Conservation (phyloP, 2,888 invertebrate genomes). For the Drosophila atripex region DNA sequence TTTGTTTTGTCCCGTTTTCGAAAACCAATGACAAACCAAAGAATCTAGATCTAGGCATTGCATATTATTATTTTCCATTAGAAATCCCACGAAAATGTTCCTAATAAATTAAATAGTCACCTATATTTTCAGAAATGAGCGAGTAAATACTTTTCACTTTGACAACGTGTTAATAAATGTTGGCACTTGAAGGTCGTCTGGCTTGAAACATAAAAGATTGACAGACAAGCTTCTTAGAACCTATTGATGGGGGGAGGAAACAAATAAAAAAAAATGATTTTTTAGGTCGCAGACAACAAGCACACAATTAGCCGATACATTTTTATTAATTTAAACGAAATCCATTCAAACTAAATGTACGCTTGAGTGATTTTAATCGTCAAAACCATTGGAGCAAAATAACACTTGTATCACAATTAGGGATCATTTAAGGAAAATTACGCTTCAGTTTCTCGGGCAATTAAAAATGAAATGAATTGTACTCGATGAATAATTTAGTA, state of each 20-base stretch:
- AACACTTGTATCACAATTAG: conserved; percentile 15
- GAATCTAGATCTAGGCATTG: conserved; percentile 5
- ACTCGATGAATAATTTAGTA: conserved; percentile 60
- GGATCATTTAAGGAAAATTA: conserved; percentile 15
- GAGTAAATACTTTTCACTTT: conserved; percentile 38
- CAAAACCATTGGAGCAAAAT: conserved; percentile 16
- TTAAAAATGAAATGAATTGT: conserved; percentile 59
- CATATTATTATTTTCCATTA: conserved; percentile 23
- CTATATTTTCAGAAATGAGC: conserved; percentile 14
- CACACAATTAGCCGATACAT: conserved; percentile 1
- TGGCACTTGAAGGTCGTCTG: conserved; percentile 62
- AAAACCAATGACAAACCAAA: conserved; percentile 42
- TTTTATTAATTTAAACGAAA: not conserved
- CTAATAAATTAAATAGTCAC: conserved; percentile 18
- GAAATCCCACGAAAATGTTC: conserved; percentile 4
- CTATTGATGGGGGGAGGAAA: conserved; percentile 17
- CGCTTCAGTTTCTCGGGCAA: conserved; percentile 43
- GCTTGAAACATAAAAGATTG: conserved; percentile 18
- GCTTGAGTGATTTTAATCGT: conserved; percentile 3
- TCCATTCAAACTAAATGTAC: not conserved
- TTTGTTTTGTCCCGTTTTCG: conserved; percentile 20
- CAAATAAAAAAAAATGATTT: conserved; percentile 8
- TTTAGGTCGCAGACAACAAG: conserved; percentile 5
- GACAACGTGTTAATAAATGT: conserved; percentile 64
- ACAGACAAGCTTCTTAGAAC: conserved; percentile 7